Conservation (phyloP, 2,888 invertebrate species). For the Cosmia trapezina region DNA sequence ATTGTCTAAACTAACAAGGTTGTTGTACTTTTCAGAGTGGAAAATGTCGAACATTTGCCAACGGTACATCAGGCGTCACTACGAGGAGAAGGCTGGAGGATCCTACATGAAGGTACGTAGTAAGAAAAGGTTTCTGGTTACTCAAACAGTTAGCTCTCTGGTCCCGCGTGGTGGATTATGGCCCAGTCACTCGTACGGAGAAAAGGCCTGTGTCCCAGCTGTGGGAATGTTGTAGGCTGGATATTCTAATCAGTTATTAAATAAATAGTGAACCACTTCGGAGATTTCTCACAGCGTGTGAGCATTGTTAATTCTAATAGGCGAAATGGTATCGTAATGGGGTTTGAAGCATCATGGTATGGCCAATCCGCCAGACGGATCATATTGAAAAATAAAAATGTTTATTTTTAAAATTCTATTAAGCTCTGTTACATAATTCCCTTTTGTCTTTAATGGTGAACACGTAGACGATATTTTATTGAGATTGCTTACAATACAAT, state of each 20-base stretch:
- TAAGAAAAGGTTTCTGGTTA: not conserved
- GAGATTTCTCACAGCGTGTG: not conserved
- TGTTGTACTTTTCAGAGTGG: slow-evolving; percentile 80
- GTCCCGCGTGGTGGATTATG: not conserved
- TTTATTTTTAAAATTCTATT: too few relatives aligned
- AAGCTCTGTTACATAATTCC: too few relatives aligned
- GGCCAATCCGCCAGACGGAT: too few relatives aligned
- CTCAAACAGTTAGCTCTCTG: not conserved
- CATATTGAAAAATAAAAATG: too few relatives aligned
- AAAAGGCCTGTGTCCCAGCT: not conserved
- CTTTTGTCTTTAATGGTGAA: too few relatives aligned
- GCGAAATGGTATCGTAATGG: too few relatives aligned
- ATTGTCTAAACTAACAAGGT: slow-evolving; percentile 64
- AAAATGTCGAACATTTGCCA: slow-evolving; percentile 88
- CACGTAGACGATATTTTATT: too few relatives aligned
- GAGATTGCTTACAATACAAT: too few relatives aligned
- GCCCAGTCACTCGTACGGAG: too few relatives aligned
- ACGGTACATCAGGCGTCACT: slow-evolving; percentile 83
- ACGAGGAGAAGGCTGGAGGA: slow-evolving; percentile 82
- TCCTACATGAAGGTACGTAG: slow-evolving; percentile 87
- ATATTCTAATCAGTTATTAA: not conserved
- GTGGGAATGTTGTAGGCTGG: not conserved
- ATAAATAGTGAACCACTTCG: not conserved
- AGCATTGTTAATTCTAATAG: not conserved
- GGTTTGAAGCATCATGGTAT: too few relatives aligned